These are phyloP conservation scores for Chloromyia formosa DNA, from an alignment of 2,888 invertebrate genomes.

Conservation along the genomic window DNA sequence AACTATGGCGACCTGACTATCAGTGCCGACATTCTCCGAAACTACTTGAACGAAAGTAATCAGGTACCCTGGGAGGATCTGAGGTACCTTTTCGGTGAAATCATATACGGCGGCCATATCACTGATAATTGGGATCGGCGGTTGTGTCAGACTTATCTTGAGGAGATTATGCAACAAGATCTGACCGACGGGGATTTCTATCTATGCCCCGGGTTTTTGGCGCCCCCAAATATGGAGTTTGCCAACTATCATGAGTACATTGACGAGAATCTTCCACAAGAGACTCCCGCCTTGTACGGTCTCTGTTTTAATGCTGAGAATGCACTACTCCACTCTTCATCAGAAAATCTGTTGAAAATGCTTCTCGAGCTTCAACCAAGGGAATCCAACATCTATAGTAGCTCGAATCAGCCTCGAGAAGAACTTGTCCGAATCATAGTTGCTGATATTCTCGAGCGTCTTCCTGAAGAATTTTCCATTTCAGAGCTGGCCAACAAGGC, in stretches of 20 bases:
- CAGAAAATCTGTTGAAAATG: conserved; percentile 83
- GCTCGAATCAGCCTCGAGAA: conserved; percentile 79
- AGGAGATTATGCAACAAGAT: conserved; percentile 87
- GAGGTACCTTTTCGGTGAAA: conserved; percentile 93
- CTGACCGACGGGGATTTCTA: conserved; percentile 86
- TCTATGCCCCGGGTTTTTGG: conserved; percentile 84
- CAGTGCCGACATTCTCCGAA: conserved; percentile 88
- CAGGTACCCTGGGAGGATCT: conserved; percentile 95
- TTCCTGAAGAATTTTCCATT: conserved; percentile 91
- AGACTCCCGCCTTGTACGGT: conserved; percentile 91
- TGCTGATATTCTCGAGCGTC: conserved; percentile 88
- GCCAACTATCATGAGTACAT: conserved; percentile 87
- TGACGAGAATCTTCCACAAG: conserved; percentile 84
- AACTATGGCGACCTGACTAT: conserved; percentile 90
- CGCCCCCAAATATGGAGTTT: conserved; percentile 91
- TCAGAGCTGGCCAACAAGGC: conserved; percentile 84
- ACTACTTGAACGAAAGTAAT: conserved; percentile 89
- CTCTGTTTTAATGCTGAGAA: conserved; percentile 96
- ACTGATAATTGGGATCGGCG: conserved; percentile 96
- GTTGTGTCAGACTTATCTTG: conserved; percentile 84
- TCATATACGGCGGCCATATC: conserved; percentile 98
- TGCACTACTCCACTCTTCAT: conserved; percentile 87
- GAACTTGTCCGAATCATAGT: conserved; percentile 76
- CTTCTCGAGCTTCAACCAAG: conserved; percentile 92
- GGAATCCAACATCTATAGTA: conserved; percentile 68